phyloP scores from a whole-genome alignment of 2,888 invertebrate genomes.

The Epirrhoe alternata region DNA sequence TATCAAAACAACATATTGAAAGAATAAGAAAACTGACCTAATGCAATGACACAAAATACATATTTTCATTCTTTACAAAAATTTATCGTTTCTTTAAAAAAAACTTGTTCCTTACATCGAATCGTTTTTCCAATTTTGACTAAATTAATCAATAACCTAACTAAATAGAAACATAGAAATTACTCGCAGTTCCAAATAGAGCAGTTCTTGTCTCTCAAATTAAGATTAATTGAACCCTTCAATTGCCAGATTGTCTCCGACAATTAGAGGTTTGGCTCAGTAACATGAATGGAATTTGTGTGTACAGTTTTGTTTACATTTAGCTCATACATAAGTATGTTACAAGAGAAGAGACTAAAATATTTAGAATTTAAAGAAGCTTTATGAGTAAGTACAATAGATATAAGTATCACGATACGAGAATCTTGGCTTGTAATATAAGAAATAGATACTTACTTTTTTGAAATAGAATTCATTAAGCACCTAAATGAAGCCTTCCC shows the following conservation, averaged over 20 bases:
- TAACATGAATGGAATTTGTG: slow-evolving; percentile 20
- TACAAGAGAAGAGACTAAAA: neutral
- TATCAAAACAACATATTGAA: too few relatives aligned
- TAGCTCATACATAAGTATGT: neutral
- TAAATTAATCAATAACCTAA: slow-evolving; percentile 12
- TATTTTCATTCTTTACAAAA: too few relatives aligned
- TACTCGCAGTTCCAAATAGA: slow-evolving; percentile 31
- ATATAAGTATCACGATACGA: too few relatives aligned
- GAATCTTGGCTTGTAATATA: too few relatives aligned
- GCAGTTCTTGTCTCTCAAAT: slow-evolving; percentile 35
- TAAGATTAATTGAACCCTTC: slow-evolving; percentile 36
- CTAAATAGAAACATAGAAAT: slow-evolving; percentile 17
- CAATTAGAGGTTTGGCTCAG: slow-evolving; percentile 30
- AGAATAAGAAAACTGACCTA: too few relatives aligned
- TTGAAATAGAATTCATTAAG: too few relatives aligned
- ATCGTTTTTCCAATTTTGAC: neutral
- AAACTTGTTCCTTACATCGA: too few relatives aligned
- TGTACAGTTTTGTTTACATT: neutral
- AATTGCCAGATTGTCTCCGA: slow-evolving; percentile 31
- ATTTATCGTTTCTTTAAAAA: too few relatives aligned
- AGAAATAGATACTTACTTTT: too few relatives aligned
- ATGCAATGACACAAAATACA: too few relatives aligned
- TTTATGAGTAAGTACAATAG: neutral
- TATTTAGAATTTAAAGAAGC: neutral
- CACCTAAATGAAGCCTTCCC: too few relatives aligned